These are phyloP conservation scores for Saxicola maurus DNA, from an alignment of 2,797 vertebrate genomes.

Conservation along the genomic window DNA sequence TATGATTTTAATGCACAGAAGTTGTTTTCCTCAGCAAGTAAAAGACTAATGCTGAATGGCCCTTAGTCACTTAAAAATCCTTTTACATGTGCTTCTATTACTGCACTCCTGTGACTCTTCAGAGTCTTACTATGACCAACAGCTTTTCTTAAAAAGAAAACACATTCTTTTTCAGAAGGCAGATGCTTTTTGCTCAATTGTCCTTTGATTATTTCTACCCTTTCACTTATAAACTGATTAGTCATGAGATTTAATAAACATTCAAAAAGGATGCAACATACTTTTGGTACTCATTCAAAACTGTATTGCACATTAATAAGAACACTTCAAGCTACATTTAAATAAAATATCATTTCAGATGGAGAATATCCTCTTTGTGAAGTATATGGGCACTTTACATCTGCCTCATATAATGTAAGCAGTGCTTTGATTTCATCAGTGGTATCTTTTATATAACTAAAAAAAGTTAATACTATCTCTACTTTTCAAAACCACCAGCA, in stretches of 20 bases:
- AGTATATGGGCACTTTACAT: neutral
- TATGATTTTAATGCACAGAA: neutral
- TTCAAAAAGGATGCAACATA: neutral
- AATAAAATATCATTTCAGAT: neutral
- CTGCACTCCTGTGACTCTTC: neutral
- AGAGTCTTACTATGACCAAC: neutral
- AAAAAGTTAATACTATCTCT: neutral
- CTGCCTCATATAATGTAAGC: neutral
- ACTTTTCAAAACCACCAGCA: neutral
- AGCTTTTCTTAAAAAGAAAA: neutral
- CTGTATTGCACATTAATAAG: neutral
- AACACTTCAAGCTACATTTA: neutral
- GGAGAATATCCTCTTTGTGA: neutral
- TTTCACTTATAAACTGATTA: neutral
- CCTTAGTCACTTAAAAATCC: neutral
- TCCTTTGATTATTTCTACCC: neutral
- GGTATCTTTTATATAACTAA: neutral
- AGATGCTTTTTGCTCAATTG: neutral
- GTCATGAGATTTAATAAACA: neutral
- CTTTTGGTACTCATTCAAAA: neutral
- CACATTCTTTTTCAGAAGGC: neutral
- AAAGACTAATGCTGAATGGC: neutral
- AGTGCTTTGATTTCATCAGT: neutral
- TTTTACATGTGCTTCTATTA: neutral
- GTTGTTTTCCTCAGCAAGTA: neutral